Evolutionary conservation across 2,113 vertebrate species (phyloP).

Genomic region (Archilochus colubris): DNA sequence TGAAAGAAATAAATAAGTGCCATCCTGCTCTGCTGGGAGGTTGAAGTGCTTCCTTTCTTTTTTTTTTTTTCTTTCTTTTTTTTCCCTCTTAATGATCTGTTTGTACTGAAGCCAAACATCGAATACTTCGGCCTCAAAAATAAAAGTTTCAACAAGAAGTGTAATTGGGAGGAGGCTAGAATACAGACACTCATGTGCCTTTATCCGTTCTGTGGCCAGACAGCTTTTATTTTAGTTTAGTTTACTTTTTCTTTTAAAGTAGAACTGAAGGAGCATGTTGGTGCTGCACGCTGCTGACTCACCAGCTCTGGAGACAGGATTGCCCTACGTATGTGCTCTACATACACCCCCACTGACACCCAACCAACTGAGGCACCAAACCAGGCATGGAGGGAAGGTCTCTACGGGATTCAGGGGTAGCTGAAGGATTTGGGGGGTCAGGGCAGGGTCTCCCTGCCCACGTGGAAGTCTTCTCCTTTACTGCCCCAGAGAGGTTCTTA

Average conservation of each 20-base stretch:
- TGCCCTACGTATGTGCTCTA: accelerated
- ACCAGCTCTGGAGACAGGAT: neutral
- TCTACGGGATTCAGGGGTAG: accelerated
- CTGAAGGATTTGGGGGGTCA: neutral
- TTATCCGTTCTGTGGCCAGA: accelerated
- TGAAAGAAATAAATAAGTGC: slow-evolving; percentile 50
- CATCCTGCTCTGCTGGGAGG: slow-evolving; percentile 33
- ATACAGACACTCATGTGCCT: neutral
- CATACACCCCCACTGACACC: neutral
- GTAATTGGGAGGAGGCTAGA: neutral
- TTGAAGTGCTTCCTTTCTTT: neutral
- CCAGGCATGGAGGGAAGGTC: accelerated
- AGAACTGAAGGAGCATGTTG: accelerated
- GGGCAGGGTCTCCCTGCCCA: neutral
- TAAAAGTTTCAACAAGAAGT: neutral
- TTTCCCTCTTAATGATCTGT: neutral
- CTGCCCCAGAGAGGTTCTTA: accelerated
- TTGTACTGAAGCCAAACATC: neutral
- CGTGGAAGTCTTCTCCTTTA: neutral
- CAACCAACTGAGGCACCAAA: neutral
- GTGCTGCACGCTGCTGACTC: neutral
- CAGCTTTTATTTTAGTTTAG: neutral
- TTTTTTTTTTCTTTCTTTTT: neutral
- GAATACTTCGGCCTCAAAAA: neutral
- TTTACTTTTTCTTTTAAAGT: neutral